Conservation (phyloP, 2,888 invertebrate species). For the Amiota mariae region DNA sequence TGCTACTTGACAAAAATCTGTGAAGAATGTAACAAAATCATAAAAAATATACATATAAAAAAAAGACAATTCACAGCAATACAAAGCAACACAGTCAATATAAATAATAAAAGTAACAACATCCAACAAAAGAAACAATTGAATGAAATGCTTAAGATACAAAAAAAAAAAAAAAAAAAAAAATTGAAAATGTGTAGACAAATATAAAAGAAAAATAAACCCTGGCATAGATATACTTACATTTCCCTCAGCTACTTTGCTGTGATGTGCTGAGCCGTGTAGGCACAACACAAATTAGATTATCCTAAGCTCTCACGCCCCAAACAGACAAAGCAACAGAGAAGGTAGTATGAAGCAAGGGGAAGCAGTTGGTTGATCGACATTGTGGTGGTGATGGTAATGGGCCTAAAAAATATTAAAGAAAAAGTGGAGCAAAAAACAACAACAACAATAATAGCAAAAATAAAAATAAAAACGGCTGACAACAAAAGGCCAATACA, state of each 20-base stretch:
- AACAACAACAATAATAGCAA: constrained; percentile 20
- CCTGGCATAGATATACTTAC: constrained; percentile 1
- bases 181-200: no score
- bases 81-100: background rate
- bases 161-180: background rate
- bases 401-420: background rate
- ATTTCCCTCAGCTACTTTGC: background rate
- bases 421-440: constrained; percentile 17
- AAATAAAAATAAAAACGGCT: background rate
- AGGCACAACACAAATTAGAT: constrained; percentile 44
- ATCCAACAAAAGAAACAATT: background rate
- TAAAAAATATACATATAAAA: no score
- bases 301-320: constrained; percentile 34
- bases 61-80: no score
- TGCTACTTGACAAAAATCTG: no score
- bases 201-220: constrained; percentile 8
- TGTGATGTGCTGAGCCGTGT: background rate
- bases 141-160: background rate
- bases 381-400: background rate
- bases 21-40: no score
- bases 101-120: background rate
- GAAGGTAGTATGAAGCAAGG: background rate
- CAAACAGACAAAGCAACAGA: background rate
- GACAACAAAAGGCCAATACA: background rate
- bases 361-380: no score